Evolutionary conservation across 2,888 invertebrate species (phyloP).

Genomic region (Pandemis heparana): DNA sequence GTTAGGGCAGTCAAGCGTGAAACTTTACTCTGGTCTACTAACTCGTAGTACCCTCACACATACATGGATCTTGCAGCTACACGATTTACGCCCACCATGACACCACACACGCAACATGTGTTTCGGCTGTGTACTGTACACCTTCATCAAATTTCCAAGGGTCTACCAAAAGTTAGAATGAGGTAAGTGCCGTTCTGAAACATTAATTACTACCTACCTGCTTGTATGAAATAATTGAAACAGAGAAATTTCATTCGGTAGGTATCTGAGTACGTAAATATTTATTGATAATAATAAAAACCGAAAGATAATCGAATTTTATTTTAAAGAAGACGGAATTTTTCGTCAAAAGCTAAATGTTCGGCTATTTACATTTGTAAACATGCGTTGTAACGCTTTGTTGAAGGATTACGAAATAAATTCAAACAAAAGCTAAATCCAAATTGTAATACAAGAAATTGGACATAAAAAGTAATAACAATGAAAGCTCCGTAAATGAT

Average conservation of each 20-base stretch:
- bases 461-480: constrained; percentile 8
- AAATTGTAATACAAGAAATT: background rate
- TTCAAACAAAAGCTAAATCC: background rate
- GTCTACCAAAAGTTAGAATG: constrained; percentile 12
- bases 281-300: background rate
- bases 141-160: constrained; percentile 27
- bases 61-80: constrained; percentile 44
- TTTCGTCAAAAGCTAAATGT: background rate
- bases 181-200: constrained; percentile 11
- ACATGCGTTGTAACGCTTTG: background rate
- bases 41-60: constrained; percentile 25
- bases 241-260: background rate
- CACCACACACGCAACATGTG: constrained; percentile 43
- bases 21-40: constrained; percentile 45
- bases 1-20: constrained; percentile 48
- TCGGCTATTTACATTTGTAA: background rate
- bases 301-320: background rate
- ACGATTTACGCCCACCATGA: constrained; percentile 49
- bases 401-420: background rate
- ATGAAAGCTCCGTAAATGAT: constrained; percentile 19
- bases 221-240: background rate
- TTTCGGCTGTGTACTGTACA: constrained; percentile 18
- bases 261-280: background rate
- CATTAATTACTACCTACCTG: constrained; percentile 3
- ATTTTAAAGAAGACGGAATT: background rate